Evolutionary conservation across 2,797 vertebrate species (phyloP), one percentile per base, ranked within the genome.

Genomic region (Dicrostonyx torquatus): DNA sequence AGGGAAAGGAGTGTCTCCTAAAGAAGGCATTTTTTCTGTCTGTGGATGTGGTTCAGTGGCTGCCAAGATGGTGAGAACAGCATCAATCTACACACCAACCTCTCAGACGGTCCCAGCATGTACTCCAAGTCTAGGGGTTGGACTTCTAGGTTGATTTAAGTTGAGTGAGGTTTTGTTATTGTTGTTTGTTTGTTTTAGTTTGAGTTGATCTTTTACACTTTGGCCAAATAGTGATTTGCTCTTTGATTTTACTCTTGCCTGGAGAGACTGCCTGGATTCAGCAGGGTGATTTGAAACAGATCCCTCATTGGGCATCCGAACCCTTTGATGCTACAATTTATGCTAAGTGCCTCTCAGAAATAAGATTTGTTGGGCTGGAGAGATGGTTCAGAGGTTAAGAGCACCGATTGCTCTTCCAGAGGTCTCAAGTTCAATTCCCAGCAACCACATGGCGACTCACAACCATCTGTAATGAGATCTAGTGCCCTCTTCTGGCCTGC

Each of bases 41-140:
- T 60, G 8, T 55, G 78, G 34, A 3, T 64, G 37, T 29, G 62
- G 64, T 24, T 43, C 60, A 48, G 45, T 73, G 64, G 31, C 64
- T 70, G 64, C 53, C 2, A 5, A 53, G 40, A 15, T 43, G 20
- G 15, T 17, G 26, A 84, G 50, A 37, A 17, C 43, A 50, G 26
- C 13, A 1, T 66, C 40, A 5, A 2, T 43, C 12, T 37, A 24
- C 10, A 0, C 29, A 58, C 53, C 40, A 0, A 0, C 22, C 18
- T 34, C 14, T 48, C 31, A 34, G 0, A 2, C 40, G 18, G 26
- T 40, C 20, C 6, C 60, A n/a, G 7, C 26, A 1, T 50, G 45
- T 45, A n/a, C 62, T 31, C 11, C 75, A 68, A 40, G 13, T 73
- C 40, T 15, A 12, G 6, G 73, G 10, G 1, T 34, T 14, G 5